Base-by-base conservation (phyloP, 2,797 vertebrate species). In the Sebastiscus tertius region DNA sequence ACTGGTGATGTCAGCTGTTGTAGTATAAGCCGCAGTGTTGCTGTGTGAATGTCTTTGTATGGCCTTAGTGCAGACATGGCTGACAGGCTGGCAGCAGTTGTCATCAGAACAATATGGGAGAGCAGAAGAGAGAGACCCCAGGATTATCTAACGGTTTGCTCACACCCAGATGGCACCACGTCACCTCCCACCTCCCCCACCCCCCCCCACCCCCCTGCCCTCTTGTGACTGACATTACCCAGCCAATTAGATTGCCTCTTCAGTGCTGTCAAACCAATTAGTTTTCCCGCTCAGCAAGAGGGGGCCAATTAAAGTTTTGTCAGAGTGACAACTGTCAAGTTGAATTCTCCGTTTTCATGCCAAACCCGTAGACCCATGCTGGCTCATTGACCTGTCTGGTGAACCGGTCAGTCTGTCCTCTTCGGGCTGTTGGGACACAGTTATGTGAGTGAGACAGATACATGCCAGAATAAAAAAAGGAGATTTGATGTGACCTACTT, bases 151-250 rank as follows among this genome's bases (percentile, higher is more conserved):
- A 93, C 95, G 71, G 90, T 95, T 94, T 94, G 92, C 85, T 86
- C 92, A 87, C 91, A 94, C 95, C 96, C 97, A 98, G 97, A 98
- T 98, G 97, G 96, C 90, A 84, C 84, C 42, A 13, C 20, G 66
- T 66, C 36, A 18, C 26, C 66, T 36, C 77, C 59, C 54, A 58
- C 14, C 27, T n/a, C n/a, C n/a, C n/a, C n/a, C n/a, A n/a, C n/a
- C n/a, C n/a, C n/a, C n/a, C n/a, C n/a, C n/a, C n/a, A n/a, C 31
- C 33, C 65, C 5, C 85, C 79, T 39, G 33, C 72, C 88, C 79
- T 71, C 62, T 18, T 78, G 59, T 88, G 68, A 82, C 88, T 89
- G 90, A 92, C 86, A 93, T 92, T 86, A 91, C 80, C 89, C 39
- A 90, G 92, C 93, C 93, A 93, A 94, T 94, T 93, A 94, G 78